Conservation (phyloP, 2,113 vertebrate genomes). For the Chaetorhynchus papuensis region DNA sequence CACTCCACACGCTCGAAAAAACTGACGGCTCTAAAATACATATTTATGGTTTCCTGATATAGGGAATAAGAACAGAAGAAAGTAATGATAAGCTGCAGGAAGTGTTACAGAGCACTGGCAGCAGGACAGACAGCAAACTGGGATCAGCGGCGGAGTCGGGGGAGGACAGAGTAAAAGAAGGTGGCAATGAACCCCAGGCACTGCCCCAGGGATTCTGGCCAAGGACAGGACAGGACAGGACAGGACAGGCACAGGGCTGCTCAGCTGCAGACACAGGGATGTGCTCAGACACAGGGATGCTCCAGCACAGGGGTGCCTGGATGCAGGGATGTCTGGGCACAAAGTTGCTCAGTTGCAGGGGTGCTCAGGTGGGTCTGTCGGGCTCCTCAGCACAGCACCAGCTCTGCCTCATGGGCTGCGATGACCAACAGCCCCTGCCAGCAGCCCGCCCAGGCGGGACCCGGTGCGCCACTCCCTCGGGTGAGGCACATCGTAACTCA, state of each 20-base stretch:
- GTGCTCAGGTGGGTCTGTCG: background rate
- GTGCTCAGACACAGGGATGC: background rate
- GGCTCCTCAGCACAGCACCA: background rate
- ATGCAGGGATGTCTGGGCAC: background rate
- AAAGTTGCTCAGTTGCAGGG: background rate
- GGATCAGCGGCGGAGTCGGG: fast-evolving
- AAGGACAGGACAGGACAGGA: background rate
- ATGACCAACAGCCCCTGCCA: fast-evolving
- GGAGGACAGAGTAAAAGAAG: background rate
- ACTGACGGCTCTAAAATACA: conserved; percentile 2
- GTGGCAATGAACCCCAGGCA: background rate
- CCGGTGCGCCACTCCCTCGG: fast-evolving
- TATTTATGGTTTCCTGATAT: conserved; percentile 47
- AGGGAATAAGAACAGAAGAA: conserved; percentile 37
- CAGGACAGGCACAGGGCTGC: background rate
- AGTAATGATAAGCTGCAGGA: background rate
- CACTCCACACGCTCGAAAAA: background rate
- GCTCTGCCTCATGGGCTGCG: background rate
- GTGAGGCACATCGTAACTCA: background rate
- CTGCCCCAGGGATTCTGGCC: background rate
- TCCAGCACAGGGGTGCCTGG: background rate
- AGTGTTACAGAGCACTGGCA: background rate
- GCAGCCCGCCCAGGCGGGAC: fast-evolving
- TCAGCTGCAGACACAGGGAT: background rate
- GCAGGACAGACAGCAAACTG: background rate